A percentile compares a stretch with the other conserved stretches of the same genome.
phyloP scores from a whole-genome alignment of 2,888 invertebrate species.

The Lepidocyrtoides sp. region DNA sequence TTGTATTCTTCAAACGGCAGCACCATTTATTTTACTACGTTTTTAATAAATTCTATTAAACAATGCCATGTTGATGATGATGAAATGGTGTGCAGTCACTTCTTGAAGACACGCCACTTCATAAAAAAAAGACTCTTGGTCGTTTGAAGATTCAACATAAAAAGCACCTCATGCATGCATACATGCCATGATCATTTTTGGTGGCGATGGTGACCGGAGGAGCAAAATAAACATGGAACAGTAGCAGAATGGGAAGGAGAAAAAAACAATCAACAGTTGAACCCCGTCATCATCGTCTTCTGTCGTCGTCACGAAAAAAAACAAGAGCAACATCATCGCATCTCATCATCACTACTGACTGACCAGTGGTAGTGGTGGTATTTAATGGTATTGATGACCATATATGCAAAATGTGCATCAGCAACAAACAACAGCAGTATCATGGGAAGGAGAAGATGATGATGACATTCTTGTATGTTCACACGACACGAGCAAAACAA shows the following conservation, averaged over 20 bases:
- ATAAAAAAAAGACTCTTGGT: not conserved
- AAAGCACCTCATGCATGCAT: not conserved
- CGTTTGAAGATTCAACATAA: not conserved
- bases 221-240: not conserved
- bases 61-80: slow-evolving; percentile 46
- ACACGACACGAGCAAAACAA: not conserved
- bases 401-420: not conserved
- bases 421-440: too few relatives aligned
- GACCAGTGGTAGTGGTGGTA: not conserved
- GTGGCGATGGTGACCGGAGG: not conserved
- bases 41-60: slow-evolving; percentile 71
- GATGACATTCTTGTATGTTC: not conserved
- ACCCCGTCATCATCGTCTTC: slow-evolving; percentile 19
- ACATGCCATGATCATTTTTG: not conserved
- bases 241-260: not conserved
- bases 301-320: slow-evolving; percentile 7
- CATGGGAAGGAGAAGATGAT: not conserved
- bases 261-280: slow-evolving; percentile 4
- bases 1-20: not conserved
- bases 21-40: slow-evolving; percentile 9
- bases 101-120: slow-evolving; percentile 23
- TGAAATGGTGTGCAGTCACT: not conserved
- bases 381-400: not conserved
- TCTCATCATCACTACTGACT: too few relatives aligned
- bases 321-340: not conserved